Percentiles rank a stretch among this genome's conserved stretches.
Conservation (phyloP, 2,113 vertebrate species). For the Neolamprologus brichardi region DNA sequence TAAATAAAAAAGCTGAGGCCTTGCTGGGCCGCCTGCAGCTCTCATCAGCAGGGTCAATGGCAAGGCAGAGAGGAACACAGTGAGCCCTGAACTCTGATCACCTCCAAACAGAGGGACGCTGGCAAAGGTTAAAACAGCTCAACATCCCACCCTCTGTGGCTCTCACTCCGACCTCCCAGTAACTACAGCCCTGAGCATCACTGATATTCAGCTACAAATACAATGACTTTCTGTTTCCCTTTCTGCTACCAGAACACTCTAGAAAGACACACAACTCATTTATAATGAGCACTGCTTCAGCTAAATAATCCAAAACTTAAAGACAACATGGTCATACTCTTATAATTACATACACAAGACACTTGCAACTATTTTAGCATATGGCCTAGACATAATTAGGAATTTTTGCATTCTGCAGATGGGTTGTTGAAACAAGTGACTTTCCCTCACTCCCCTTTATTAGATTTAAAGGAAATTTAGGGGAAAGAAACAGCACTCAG, state of each 20-base stretch:
- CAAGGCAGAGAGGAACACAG: conserved; percentile 85
- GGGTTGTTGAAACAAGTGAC: conserved; percentile 17
- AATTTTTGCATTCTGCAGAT: not conserved
- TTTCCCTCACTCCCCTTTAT: conserved; percentile 36
- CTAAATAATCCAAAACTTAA: not conserved
- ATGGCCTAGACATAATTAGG: not conserved
- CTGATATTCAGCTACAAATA: conserved; percentile 16
- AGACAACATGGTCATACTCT: not conserved
- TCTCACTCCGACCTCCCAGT: conserved; percentile 41
- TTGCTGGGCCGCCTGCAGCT: conserved; percentile 84
- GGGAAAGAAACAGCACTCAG: not conserved
- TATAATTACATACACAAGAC: conserved; percentile 8
- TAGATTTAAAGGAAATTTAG: conserved; percentile 43
- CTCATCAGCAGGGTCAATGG: conserved; percentile 87
- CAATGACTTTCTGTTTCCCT: conserved; percentile 44
- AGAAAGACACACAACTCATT: not conserved
- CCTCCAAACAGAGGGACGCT: conserved; percentile 84
- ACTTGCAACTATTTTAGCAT: not conserved
- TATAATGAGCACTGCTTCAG: not conserved
- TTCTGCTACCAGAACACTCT: not conserved
- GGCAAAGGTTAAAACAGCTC: conserved; percentile 97
- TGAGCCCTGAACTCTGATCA: conserved; percentile 90
- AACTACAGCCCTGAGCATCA: conserved; percentile 41
- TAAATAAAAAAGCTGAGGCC: conserved; percentile 84
- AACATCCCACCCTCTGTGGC: conserved; percentile 66